Base-by-base conservation (phyloP, 2,113 vertebrate species). In the Dromas ardeola region DNA sequence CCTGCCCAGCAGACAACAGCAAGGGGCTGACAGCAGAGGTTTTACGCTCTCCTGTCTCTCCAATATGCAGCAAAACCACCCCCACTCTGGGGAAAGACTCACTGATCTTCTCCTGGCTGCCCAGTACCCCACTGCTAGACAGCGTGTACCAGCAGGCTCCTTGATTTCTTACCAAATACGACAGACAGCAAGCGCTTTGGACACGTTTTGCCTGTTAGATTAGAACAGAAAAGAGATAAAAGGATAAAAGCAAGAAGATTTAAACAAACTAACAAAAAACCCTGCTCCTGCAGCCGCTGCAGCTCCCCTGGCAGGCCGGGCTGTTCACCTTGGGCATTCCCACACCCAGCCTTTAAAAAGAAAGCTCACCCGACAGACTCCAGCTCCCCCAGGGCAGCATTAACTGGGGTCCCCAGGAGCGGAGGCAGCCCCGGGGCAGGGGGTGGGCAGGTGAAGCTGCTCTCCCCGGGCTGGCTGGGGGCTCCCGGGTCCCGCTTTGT, bases 391-490 rank as follows among this genome's bases (percentile, higher is more conserved):
- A 0, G 71, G 43, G 71, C 69, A 67, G 63, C 2, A 0, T 6
- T 11, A 20, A 0, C 30, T 3, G 0, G 59, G 34, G 42, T 29
- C 56, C 47, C 47, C 10, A 15, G 42, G 15, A 3, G 32, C 2
- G 1, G 27, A 38, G 52, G 45, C 66, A 82, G 56, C 58, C 58
- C 66, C 6, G 0, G 50, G 78, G 50, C 52, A 42, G 0, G 2
- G 76, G 65, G 74, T 12, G 78, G 71, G 78, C 74, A 53, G 84
- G 80, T 49, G 36, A 43, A 95, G 81, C 69, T 13, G 94, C 74
- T 80, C 61, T 14, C 92, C 77, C 30, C 2, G 1, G 55, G 29
- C 61, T 45, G 22, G n/a, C 76, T 14, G 0, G 71, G 66, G 79
- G 80, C 63, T 94, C 71, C 89, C 7, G n/a, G 49, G 42, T 77